Conservation (phyloP, 2,888 invertebrate genomes). For the Trichogramma dendrolimi region DNA sequence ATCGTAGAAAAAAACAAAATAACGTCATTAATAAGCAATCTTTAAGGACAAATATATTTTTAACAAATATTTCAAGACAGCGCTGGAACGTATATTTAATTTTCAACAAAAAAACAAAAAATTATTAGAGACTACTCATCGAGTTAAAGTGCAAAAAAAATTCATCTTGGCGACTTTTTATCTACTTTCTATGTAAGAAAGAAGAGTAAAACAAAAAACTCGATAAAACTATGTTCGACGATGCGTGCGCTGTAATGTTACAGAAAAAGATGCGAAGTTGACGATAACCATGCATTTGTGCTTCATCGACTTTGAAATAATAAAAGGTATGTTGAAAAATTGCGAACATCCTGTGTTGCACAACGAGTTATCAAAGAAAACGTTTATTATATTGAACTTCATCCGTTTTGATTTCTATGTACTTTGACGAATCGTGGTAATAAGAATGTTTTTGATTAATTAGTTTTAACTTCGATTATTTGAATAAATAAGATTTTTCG, state of each 20-base stretch:
- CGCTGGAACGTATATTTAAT: too few relatives aligned
- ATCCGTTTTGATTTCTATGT: too few relatives aligned
- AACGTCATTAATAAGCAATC: not conserved
- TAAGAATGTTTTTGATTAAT: too few relatives aligned
- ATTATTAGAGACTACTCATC: slow-evolving; percentile 16
- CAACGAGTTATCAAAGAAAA: too few relatives aligned
- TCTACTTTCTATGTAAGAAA: slow-evolving; percentile 7
- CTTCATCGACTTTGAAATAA: slow-evolving; percentile 47
- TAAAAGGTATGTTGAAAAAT: slow-evolving; percentile 47
- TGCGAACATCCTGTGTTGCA: too few relatives aligned
- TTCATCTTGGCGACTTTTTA: slow-evolving; percentile 18
- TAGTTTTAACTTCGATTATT: too few relatives aligned
- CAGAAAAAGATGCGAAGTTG: slow-evolving; percentile 38
- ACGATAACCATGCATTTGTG: slow-evolving; percentile 49
- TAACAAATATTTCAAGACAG: too few relatives aligned
- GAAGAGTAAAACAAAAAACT: slow-evolving; percentile 16
- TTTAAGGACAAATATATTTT: too few relatives aligned
- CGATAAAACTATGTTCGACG: slow-evolving; percentile 13
- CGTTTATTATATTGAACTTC: too few relatives aligned
- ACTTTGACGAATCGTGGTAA: too few relatives aligned
- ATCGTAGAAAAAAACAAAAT: not conserved
- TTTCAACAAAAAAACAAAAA: not conserved
- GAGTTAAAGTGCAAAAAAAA: slow-evolving; percentile 20
- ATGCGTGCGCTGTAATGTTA: slow-evolving; percentile 20
- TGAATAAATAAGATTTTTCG: too few relatives aligned